Percentiles rank a stretch among this genome's conserved stretches.
Conservation (phyloP, 2,797 vertebrate genomes). For the Arctocebus calabarensis region DNA sequence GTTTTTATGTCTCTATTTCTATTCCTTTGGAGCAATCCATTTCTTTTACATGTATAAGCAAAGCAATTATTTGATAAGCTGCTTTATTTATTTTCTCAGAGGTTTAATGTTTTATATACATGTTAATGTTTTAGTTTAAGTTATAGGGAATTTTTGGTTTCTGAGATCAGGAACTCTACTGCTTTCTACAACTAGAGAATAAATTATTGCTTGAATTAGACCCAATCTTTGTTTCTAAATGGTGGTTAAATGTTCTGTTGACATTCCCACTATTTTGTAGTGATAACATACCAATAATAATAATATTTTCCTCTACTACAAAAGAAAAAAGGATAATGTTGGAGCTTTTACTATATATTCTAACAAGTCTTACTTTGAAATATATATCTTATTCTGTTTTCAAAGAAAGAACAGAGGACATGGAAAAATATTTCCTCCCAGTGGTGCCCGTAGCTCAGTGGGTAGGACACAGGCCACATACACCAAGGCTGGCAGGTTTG, state of each 20-base stretch:
- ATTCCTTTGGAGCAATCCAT: slow-evolving; percentile 25
- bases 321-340: slow-evolving; percentile 3
- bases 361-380: slow-evolving; percentile 64
- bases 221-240: slow-evolving; percentile 19
- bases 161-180: slow-evolving; percentile 62
- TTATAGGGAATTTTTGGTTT: slow-evolving; percentile 68
- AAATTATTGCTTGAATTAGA: slow-evolving; percentile 26
- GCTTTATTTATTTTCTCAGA: slow-evolving; percentile 64
- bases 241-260: slow-evolving; percentile 27
- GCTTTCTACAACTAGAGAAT: slow-evolving; percentile 64
- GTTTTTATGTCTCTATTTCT: slow-evolving; percentile 61
- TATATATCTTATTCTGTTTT: slow-evolving; percentile 48
- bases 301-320: background rate
- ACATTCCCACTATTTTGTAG: slow-evolving; percentile 27
- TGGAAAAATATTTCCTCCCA: slow-evolving; percentile 59
- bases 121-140: slow-evolving; percentile 46
- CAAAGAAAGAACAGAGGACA: slow-evolving; percentile 6
- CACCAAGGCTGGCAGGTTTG: too few species aligned
- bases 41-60: slow-evolving; percentile 60
- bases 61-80: slow-evolving; percentile 46
- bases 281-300: slow-evolving; percentile 35
- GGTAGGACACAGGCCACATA: too few species aligned
- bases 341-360: slow-evolving; percentile 22
- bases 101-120: slow-evolving; percentile 58
- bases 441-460: too few species aligned